These are phyloP conservation scores for Sebastes itinus DNA, from an alignment of 2,797 vertebrate species.

Conservation along the genomic window DNA sequence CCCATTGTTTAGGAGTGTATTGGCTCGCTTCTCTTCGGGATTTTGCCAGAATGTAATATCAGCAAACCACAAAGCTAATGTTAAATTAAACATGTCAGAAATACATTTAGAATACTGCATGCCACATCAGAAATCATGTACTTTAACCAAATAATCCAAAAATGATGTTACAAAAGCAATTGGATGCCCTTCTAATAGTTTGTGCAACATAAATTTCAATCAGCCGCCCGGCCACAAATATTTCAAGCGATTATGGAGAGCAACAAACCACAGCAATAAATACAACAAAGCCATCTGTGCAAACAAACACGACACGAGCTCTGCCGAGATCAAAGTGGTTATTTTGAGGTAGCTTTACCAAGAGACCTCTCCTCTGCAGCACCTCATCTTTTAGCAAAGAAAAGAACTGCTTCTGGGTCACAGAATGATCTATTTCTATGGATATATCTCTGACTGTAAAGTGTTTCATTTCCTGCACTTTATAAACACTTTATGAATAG, in stretches of 20 bases:
- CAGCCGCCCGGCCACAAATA: neutral
- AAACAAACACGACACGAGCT: conserved; percentile 8
- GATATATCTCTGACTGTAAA: conserved; percentile 3
- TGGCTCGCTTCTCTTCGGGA: neutral
- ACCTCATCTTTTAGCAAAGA: neutral
- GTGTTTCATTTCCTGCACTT: conserved; percentile 18
- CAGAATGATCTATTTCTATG: conserved; percentile 1
- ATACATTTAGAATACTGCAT: neutral
- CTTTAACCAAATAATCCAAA: neutral
- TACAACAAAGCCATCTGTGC: conserved; percentile 32
- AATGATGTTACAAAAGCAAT: neutral
- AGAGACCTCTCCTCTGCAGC: neutral
- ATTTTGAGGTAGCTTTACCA: conserved; percentile 19
- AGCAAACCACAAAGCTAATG: neutral
- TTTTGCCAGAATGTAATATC: neutral
- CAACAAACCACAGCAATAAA: conserved; percentile 12
- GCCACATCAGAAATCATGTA: neutral
- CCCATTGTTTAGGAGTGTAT: neutral
- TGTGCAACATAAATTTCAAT: conserved; percentile 17
- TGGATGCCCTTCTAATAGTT: neutral
- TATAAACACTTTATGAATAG: conserved; percentile 5
- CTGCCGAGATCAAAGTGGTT: conserved; percentile 29
- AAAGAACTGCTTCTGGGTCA: conserved; percentile 19
- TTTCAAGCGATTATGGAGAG: conserved; percentile 9
- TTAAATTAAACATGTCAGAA: neutral